Base-by-base conservation (phyloP, 2,797 vertebrate genomes). In the Zenarchopterus dispar region DNA sequence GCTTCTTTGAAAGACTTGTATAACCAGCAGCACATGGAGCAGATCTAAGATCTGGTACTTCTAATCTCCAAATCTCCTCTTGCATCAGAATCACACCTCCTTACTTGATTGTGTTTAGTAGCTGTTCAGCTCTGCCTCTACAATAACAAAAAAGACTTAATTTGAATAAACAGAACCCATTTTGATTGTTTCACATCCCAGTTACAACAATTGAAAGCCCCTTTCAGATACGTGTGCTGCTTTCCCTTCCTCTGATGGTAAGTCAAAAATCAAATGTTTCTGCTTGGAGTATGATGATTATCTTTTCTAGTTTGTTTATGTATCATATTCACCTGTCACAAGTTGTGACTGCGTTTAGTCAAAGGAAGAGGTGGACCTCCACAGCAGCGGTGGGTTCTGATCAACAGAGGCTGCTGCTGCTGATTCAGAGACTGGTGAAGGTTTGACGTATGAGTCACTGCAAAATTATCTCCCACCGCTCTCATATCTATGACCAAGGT, bases 21-120 rank as follows among this genome's bases (percentile, higher is more conserved):
- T 75, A 85, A 86, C 72, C 43, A 18, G 44, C 33, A 56, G 31
- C 58, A 67, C 66, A 60, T 77, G 50, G 78, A 77, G 59, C 48
- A 19, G 17, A 70, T 75, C 62, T 31, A 52, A 65, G 39, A 55
- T 59, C 62, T 56, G 24, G 63, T 70, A 8, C 48, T 61, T 70
- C 42, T 75, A 72, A 49, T 39, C 36, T 15, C 36, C 11, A 39
- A 39, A 39, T 39, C 36, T 39, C 36, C 3, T 39, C 13, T 39
- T 39, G 36, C 36, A 39, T 15, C 36, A 39, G 36, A 39, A 39
- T 39, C 36, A 15, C 36, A 39, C 36, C 19, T 21, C 28, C 45
- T 18, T 26, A 23, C 31, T 22, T 22, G 9, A 22, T 36, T 8
- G 31, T 59, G 48, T 39, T 39, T 3, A 7, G 11, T 28, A 6